These are phyloP conservation scores for Denticeps clupeoides DNA, from an alignment of 2,797 vertebrate species.

Conservation along the genomic window DNA sequence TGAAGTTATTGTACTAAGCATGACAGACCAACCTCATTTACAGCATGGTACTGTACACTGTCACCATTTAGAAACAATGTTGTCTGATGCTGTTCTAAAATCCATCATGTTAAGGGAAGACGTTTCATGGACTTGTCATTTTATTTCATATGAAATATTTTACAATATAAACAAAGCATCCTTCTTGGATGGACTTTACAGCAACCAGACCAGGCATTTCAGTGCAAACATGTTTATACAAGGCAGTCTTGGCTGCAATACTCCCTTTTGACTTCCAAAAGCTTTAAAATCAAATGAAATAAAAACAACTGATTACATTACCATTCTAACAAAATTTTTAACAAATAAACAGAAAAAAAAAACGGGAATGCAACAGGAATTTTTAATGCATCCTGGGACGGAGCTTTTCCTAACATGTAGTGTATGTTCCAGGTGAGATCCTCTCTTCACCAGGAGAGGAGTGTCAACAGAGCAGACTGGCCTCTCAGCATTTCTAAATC, in stretches of 20 bases:
- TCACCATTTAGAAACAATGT: conserved; percentile 81
- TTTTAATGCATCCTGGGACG: conserved; percentile 17
- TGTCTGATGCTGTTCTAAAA: conserved; percentile 81
- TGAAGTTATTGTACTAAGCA: conserved; percentile 83
- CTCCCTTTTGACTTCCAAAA: conserved; percentile 63
- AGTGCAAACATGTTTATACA: conserved; percentile 89
- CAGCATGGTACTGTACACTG: conserved; percentile 72
- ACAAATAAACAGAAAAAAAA: conserved; percentile 32
- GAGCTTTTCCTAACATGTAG: conserved; percentile 6
- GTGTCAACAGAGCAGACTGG: too few relatives aligned
- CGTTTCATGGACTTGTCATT: conserved; percentile 78
- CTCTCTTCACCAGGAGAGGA: too few relatives aligned
- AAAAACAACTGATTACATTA: conserved; percentile 8
- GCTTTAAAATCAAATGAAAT: conserved; percentile 4
- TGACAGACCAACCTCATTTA: conserved; percentile 80
- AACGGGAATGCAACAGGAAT: conserved; percentile 21
- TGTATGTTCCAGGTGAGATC: conserved; percentile 5
- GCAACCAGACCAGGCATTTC: conserved; percentile 82
- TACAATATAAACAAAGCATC: conserved; percentile 89
- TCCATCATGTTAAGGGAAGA: conserved; percentile 83
- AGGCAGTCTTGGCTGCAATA: conserved; percentile 85
- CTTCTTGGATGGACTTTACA: conserved; percentile 79
- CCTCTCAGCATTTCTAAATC: too few relatives aligned
- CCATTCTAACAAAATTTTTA: conserved; percentile 7
- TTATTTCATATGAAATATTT: conserved; percentile 87